Base-by-base conservation (phyloP, 2,888 invertebrate genomes). In the Apoda limacodes region DNA sequence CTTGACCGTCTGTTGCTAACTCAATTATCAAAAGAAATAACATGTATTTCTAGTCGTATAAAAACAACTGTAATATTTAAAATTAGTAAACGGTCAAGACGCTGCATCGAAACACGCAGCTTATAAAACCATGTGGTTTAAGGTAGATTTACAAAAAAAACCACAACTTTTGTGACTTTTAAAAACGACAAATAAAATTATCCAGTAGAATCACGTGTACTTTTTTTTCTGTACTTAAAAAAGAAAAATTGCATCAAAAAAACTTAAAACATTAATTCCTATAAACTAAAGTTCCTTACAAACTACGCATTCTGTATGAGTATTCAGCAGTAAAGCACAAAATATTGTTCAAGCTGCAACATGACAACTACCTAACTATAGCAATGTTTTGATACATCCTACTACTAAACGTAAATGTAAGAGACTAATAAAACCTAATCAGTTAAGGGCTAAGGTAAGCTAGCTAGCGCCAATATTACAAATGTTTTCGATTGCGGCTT, bases 241-340 rank as follows among this genome's bases (percentile, higher is more conserved):
- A 70, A 56, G 62, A 68, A 64, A 66, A 61, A 50, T 74, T 68
- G 72, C 69, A 71, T 71, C 66, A 52, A 60, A 60, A 49, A 58
- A 52, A 53, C 48, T 52, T 49, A 49, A 52, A 55, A 40, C 50
- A 42, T 43, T 50, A 68, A 54, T 52, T 50, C 54, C 58, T 64
- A 65, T 61, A 51, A 54, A 61, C 60, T 60, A 64, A 62, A 58
- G 54, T 59, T 53, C 52, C 46, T 59, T 65, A 66, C 69, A 65
- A 67, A 62, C 64, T 65, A 75, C 60, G 68, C 72, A 74, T 76
- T 62, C 70, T 75, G 65, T 72, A 70, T 78, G 78, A 80, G 80
- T 78, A 80, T 80, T 80, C 69, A 71, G 75, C 75, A 61, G 60
- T 80, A 80, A 80, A 80, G 80, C 80, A 75, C 71, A 65, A 66